These are phyloP conservation scores for Syngnathus acus DNA, from an alignment of 2,797 vertebrate genomes.

Conservation along the genomic window DNA sequence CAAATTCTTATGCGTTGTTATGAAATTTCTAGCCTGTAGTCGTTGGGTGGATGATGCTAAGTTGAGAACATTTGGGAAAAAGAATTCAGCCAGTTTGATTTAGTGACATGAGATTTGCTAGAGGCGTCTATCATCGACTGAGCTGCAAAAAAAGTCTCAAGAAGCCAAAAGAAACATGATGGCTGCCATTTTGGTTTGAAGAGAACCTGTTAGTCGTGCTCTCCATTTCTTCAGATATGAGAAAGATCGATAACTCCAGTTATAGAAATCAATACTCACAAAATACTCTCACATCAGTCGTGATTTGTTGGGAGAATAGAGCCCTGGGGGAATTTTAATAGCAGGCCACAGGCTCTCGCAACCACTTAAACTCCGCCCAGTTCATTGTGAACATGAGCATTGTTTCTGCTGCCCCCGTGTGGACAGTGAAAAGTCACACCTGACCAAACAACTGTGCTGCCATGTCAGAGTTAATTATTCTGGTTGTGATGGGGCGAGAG, in stretches of 20 bases:
- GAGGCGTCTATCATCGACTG: not conserved
- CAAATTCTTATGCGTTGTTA: not conserved
- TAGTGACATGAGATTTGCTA: not conserved
- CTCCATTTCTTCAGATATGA: not conserved
- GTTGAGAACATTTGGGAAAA: not conserved
- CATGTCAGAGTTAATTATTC: conserved; percentile 13
- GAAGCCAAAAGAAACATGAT: not conserved
- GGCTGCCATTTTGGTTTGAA: not conserved
- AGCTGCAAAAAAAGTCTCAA: not conserved
- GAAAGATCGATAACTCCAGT: not conserved
- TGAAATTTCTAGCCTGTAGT: not conserved
- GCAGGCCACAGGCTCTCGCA: not conserved
- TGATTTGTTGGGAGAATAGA: not conserved
- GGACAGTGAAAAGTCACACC: not conserved
- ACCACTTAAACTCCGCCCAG: not conserved
- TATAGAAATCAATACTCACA: not conserved
- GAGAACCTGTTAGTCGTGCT: too few relatives aligned
- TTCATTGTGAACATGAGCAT: not conserved
- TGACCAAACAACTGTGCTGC: not conserved
- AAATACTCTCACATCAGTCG: not conserved
- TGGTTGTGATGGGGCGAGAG: conserved; percentile 6
- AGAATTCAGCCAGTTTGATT: not conserved
- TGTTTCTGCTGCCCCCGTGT: conserved; percentile 7
- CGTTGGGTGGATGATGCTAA: not conserved
- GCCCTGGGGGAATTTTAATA: not conserved